These are phyloP conservation scores for Adineta ricciae DNA, from an alignment of 2,888 invertebrate species.

Conservation along the genomic window DNA sequence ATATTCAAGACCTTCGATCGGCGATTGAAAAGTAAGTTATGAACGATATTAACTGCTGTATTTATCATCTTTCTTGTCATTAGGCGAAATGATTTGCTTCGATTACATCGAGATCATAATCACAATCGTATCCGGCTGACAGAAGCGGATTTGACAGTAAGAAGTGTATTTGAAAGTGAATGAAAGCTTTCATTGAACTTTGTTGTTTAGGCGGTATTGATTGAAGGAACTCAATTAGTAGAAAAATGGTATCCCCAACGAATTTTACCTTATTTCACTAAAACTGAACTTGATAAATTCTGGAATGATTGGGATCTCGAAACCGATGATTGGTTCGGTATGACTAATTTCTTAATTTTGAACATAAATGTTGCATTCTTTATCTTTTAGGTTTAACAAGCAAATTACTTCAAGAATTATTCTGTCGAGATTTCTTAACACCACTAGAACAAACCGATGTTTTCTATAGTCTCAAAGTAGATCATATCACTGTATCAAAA, in stretches of 20 bases:
- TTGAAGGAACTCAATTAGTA: constrained; percentile 66
- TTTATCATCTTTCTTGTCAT: background rate
- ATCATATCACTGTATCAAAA: constrained; percentile 62
- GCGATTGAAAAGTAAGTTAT: constrained; percentile 6
- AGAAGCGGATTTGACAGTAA: constrained; percentile 23
- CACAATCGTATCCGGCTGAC: constrained; percentile 17
- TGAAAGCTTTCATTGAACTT: background rate
- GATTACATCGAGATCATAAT: background rate
- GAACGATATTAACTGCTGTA: background rate
- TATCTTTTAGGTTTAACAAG: constrained; percentile 61
- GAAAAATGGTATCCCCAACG: constrained; percentile 53
- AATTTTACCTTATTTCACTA: constrained; percentile 65
- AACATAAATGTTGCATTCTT: background rate
- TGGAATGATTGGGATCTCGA: constrained; percentile 70
- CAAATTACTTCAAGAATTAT: constrained; percentile 72
- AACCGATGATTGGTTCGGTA: constrained; percentile 70
- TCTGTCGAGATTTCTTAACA: constrained; percentile 68
- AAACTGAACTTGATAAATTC: constrained; percentile 63
- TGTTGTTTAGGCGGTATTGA: constrained; percentile 59
- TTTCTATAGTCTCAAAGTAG: constrained; percentile 65
- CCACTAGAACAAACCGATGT: constrained; percentile 70
- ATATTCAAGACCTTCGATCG: background rate
- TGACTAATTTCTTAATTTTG: background rate
- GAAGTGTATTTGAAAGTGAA: background rate
- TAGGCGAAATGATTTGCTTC: background rate